These are phyloP conservation scores for Rhabditoides inermis DNA, from an alignment of 2,888 invertebrate genomes.

Conservation along the genomic window DNA sequence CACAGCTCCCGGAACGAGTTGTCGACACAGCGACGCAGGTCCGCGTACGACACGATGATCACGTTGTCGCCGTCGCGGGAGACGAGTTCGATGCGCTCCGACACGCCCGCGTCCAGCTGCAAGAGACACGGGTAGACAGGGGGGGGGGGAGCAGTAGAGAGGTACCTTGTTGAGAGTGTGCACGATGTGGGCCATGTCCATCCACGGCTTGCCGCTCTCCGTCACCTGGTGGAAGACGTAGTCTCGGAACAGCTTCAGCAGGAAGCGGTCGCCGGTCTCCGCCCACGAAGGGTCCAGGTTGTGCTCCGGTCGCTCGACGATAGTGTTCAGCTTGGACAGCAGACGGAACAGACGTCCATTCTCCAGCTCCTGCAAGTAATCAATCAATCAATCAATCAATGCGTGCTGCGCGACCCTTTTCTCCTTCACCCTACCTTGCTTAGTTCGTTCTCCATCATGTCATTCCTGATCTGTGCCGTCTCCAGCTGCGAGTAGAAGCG, in stretches of 20 bases:
- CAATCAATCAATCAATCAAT: background rate
- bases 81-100: conserved; percentile 74
- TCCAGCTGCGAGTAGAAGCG: conserved; percentile 77
- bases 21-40: no score
- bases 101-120: conserved; percentile 57
- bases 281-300: conserved; percentile 89
- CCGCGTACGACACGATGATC: conserved; percentile 85
- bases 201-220: conserved; percentile 83
- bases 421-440: conserved; percentile 59
- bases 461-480: conserved; percentile 57
- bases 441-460: conserved; percentile 80
- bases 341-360: conserved; percentile 85
- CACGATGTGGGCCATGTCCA: conserved; percentile 89
- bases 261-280: conserved; percentile 94
- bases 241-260: conserved; percentile 94
- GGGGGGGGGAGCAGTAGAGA: background rate
- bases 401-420: background rate
- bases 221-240: conserved; percentile 91
- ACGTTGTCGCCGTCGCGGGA: conserved; percentile 93
- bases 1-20: no score
- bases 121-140: conserved; percentile 12
- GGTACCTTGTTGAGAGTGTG: conserved; percentile 77
- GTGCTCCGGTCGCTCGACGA: conserved; percentile 90
- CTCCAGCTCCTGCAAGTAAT: conserved; percentile 68
- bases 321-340: conserved; percentile 79